Evolutionary conservation across 1,140 invertebrate species (phyloP), one percentile per base, ranked within the genome.

Genomic region (Drosophila pseudoananassae): DNA sequence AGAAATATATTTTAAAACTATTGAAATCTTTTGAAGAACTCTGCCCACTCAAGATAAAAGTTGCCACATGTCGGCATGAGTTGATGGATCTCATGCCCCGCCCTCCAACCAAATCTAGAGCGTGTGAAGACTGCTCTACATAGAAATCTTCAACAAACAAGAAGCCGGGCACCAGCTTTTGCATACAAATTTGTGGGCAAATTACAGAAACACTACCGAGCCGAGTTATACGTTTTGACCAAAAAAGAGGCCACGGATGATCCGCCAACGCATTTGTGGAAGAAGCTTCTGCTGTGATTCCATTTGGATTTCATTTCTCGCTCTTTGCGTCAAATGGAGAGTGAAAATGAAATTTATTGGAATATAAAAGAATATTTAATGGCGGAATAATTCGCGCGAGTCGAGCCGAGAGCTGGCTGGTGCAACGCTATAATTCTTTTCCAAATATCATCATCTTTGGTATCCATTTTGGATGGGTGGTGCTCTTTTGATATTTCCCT

Each of bases 171-270:
- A n/a, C n/a, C n/a, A n/a, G n/a, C n/a, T n/a, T n/a, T 88, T 82
- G 78, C 83, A 87, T 87, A 87, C 78, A 82, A 88, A 88, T 88
- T 76, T 53, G 56, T 76, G 45, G 63, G 59, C 20, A 20, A 84
- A 85, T 77, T 85, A 87, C 78, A 85, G 82, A 47, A 54, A 69
- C 47, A 52, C 72, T 20, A 20, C 23, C 51, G 33, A 29, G 15
- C 59, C 40, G 6, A 27, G 25, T 7, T 27, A 7, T 52, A 61
- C 72, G 33, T 81, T 72, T 81, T 73, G 71, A 57, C 52, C 82
- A 68, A 80, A 74, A 57, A 57, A 38, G 65, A 36, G 46, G 29
- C 38, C 40, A 47, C 40, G 52, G 31, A 54, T 10, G 14, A 40
- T 27, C 50, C 54, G 50, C 78, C 79, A 58, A 82, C 79, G 65